Evolutionary conservation across 2,113 vertebrate species (phyloP), one percentile per base, ranked within the genome.

Genomic region (Mionectes macconnelli): DNA sequence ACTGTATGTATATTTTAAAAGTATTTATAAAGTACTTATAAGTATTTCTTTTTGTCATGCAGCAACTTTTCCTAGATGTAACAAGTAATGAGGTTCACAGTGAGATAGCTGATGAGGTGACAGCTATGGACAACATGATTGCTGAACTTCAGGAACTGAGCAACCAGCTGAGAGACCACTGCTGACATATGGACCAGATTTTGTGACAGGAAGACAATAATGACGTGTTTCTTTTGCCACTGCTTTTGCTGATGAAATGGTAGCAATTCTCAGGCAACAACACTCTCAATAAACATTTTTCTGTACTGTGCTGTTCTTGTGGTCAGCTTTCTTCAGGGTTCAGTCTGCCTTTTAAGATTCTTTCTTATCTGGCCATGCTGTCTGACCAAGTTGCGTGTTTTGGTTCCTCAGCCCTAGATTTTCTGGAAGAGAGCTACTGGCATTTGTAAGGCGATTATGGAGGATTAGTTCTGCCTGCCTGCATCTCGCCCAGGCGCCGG

Each of bases 31-130:
- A 63, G 22, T 69, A 63, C 31, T 84, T 77, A 57, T 64, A 77
- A 62, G 5, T 59, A 33, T 93, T 97, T 86, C 31, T 96, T 94
- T 94, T 92, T 96, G 27, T 96, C 75, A 17, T 92, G 37, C 97
- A 99, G 99, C 99, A 99, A 96, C 97, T 97, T 89, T 99, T 99
- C 97, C 97, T 97, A 13, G 99, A 99, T 44, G 96, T 97, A 62
- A 93, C 94, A 37, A 98, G 97, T 12, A 98, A 98, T 45, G 98
- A 98, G 49, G 55, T 99, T 92, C 98, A 97, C 30, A 27, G 55
- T 3, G 98, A 99, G 50, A 95, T 99, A 90, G 97, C 96, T 85
- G 98, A 98, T 35, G 98, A 98, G 20, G 94, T 99, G 45, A 93
- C 96, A 42, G 83, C 98, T 30, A 94, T 99, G 97, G 98, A 99